Percentiles rank a stretch among this genome's conserved stretches.
Conservation (phyloP, 2,888 invertebrate species). For the Eupithecia tripunctaria region DNA sequence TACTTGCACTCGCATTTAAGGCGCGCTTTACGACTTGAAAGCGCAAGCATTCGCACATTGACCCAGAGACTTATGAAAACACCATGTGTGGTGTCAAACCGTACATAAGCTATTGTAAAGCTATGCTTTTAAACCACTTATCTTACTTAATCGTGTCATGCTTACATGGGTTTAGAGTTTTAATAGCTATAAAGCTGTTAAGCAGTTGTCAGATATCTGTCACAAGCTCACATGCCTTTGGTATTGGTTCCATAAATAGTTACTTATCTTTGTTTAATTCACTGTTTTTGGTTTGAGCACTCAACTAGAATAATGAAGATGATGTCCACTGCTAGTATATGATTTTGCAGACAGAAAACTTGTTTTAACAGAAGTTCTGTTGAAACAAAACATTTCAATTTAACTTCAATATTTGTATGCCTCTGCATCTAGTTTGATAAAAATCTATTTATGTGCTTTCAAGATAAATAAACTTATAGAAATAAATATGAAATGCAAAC, state of each 20-base stretch:
- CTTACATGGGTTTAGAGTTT: not conserved
- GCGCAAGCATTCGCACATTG: slow-evolving; percentile 31
- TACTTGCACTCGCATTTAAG: not conserved
- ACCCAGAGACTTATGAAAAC: slow-evolving; percentile 39
- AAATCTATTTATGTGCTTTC: not conserved
- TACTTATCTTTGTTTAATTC: not conserved
- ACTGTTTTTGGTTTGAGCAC: not conserved
- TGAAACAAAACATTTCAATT: too few relatives aligned
- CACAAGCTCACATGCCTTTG: not conserved
- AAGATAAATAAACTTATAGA: not conserved
- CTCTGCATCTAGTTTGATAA: not conserved
- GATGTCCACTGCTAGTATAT: not conserved
- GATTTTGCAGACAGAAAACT: not conserved
- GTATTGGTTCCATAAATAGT: not conserved
- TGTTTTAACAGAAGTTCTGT: not conserved
- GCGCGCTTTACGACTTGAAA: slow-evolving; percentile 5
- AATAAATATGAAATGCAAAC: not conserved
- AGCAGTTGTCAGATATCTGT: not conserved
- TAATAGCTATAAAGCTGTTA: not conserved
- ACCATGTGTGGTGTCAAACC: slow-evolving; percentile 13
- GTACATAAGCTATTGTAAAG: not conserved
- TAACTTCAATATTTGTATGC: too few relatives aligned
- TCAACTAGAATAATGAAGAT: not conserved
- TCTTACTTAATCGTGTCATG: not conserved
- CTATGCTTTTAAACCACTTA: not conserved